phyloP scores from a whole-genome alignment of 2,113 vertebrate genomes.

The Chamaea fasciata region DNA sequence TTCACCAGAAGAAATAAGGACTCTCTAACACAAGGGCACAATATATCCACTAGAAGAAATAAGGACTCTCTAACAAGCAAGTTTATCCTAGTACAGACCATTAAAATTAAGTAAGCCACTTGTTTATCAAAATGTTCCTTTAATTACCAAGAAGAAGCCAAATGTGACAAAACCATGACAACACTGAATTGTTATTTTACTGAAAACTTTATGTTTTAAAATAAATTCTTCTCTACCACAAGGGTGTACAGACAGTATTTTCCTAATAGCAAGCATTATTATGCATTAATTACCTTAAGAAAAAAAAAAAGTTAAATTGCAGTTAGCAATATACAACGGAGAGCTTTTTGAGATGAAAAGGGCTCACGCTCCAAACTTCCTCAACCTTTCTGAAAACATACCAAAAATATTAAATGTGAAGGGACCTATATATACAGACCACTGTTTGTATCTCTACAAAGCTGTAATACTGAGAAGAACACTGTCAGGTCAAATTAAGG shows the following conservation, averaged over 20 bases:
- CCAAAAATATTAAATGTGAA: background rate
- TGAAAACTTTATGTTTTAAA: background rate
- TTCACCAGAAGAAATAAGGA: background rate
- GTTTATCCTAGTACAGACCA: background rate
- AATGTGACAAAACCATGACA: conserved; percentile 11
- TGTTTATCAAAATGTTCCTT: conserved; percentile 2
- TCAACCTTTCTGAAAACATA: background rate
- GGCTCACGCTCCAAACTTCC: background rate
- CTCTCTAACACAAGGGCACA: background rate
- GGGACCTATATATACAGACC: background rate
- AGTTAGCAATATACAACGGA: background rate
- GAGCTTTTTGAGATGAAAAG: background rate
- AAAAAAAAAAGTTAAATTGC: background rate
- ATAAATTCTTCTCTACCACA: background rate
- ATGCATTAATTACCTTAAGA: background rate
- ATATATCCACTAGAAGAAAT: background rate
- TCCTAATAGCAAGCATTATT: background rate
- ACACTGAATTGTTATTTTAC: background rate
- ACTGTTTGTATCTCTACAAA: background rate
- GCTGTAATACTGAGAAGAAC: background rate
- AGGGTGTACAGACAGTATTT: background rate
- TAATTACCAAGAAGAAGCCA: conserved; percentile 5
- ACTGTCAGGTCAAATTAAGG: background rate
- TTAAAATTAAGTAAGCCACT: conserved; percentile 6
- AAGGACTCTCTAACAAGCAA: background rate